Evolutionary conservation across 2,797 vertebrate genomes (phyloP).

Genomic region (Caiman crocodilus): DNA sequence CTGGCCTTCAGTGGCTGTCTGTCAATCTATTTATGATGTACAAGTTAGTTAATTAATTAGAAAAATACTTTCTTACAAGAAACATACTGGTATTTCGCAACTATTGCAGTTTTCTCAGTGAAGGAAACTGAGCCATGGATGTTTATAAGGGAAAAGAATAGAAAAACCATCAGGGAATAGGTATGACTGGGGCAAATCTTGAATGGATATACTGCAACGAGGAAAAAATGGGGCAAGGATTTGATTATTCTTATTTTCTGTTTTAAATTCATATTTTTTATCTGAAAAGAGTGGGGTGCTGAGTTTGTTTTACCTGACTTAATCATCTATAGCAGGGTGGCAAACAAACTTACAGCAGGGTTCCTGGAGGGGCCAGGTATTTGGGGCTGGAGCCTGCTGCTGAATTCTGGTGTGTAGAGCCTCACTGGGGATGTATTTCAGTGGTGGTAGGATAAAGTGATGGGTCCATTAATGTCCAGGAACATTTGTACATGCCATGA

Average conservation of each 20-base stretch:
- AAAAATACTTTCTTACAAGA: not conserved
- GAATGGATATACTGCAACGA: not conserved
- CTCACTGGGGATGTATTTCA: too few relatives aligned
- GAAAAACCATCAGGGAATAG: not conserved
- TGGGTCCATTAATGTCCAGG: too few relatives aligned
- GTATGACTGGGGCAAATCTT: not conserved
- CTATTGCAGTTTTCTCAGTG: not conserved
- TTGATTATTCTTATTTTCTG: not conserved
- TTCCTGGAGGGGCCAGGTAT: too few relatives aligned
- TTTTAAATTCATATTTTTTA: not conserved
- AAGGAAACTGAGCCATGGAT: accelerated
- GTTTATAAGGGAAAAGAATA: not conserved
- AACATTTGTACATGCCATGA: too few relatives aligned
- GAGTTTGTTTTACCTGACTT: not conserved
- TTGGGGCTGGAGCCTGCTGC: too few relatives aligned
- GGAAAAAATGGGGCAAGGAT: not conserved
- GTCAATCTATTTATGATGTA: accelerated
- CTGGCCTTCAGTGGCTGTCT: not conserved
- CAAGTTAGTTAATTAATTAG: not conserved
- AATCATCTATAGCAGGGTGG: not conserved
- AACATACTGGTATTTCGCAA: not conserved
- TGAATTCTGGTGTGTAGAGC: too few relatives aligned
- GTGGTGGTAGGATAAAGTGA: too few relatives aligned
- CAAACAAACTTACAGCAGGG: too few relatives aligned
- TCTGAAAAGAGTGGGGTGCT: not conserved